Evolutionary conservation across 2,797 vertebrate species (phyloP).

Genomic region (Natrix natrix): DNA sequence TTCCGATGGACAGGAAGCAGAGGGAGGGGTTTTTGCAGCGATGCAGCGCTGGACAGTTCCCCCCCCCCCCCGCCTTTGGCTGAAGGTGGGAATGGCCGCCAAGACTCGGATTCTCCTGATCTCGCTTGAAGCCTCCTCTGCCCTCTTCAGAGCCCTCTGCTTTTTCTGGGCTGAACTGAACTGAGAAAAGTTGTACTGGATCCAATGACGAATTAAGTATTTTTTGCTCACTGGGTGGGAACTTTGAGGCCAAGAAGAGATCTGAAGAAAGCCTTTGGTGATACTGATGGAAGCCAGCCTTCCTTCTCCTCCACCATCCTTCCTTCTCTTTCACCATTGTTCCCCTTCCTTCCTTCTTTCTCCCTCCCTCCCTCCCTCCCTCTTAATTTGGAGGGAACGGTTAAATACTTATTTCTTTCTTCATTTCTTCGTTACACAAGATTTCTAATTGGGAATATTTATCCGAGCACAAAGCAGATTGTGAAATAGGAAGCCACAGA

Average conservation of each 20-base stretch:
- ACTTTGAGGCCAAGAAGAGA: background rate
- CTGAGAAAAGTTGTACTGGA: background rate
- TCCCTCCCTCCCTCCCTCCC: too few species aligned
- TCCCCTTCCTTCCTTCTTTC: too few species aligned
- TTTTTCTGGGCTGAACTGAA: background rate
- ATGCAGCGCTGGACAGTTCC: background rate
- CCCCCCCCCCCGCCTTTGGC: background rate
- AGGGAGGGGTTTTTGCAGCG: background rate
- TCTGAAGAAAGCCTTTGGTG: background rate
- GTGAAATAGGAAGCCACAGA: background rate
- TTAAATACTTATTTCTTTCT: background rate
- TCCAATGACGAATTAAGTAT: background rate
- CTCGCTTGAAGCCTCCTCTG: too few species aligned
- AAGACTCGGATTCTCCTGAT: background rate
- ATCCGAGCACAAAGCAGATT: background rate
- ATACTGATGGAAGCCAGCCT: background rate
- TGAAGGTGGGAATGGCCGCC: background rate
- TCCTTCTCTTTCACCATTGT: too few species aligned
- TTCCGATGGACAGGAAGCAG: background rate
- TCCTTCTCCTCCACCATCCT: too few species aligned
- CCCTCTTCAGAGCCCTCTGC: background rate
- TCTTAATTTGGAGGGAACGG: background rate
- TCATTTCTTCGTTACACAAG: background rate
- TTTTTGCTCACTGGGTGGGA: background rate
- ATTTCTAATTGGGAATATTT: background rate